These are phyloP conservation scores for Pristionchus entomophagus DNA, from an alignment of 2,888 invertebrate genomes.

Conservation along the genomic window DNA sequence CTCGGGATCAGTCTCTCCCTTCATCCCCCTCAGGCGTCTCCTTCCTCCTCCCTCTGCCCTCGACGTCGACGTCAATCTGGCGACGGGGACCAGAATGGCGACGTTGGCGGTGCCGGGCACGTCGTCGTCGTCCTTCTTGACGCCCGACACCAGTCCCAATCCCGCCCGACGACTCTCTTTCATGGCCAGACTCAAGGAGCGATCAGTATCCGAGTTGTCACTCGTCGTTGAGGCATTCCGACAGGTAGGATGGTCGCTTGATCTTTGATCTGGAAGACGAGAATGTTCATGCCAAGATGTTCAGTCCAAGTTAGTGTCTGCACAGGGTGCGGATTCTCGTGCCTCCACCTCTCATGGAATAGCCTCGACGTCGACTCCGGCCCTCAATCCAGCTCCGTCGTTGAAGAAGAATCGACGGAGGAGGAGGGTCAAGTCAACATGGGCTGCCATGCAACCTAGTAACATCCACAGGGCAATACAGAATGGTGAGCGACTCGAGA, in stretches of 20 bases:
- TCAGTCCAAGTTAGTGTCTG: neutral
- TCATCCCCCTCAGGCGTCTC: neutral
- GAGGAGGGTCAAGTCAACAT: constrained; percentile 61
- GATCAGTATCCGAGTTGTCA: constrained; percentile 31
- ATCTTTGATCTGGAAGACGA: neutral
- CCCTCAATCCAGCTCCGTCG: neutral
- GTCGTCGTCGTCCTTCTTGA: constrained; percentile 34
- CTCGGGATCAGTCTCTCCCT: neutral
- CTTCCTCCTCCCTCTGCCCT: neutral
- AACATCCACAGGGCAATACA: constrained; percentile 50
- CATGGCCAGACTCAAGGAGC: constrained; percentile 37
- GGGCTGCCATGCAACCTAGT: constrained; percentile 67
- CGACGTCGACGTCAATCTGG: neutral
- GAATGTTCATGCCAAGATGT: neutral
- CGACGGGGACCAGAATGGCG: constrained; percentile 35
- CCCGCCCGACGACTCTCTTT: neutral
- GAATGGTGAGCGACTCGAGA: constrained; percentile 7
- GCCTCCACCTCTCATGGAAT: neutral
- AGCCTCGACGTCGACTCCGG: constrained; percentile 18
- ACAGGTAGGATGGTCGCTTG: no score
- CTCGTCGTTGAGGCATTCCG: constrained; percentile 47
- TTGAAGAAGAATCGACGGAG: constrained; percentile 55
- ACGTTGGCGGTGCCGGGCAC: constrained; percentile 37
- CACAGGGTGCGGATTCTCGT: neutral
- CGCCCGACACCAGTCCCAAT: constrained; percentile 19